phyloP scores from a whole-genome alignment of 2,888 invertebrate species.

The Liposcelis brunnea region DNA sequence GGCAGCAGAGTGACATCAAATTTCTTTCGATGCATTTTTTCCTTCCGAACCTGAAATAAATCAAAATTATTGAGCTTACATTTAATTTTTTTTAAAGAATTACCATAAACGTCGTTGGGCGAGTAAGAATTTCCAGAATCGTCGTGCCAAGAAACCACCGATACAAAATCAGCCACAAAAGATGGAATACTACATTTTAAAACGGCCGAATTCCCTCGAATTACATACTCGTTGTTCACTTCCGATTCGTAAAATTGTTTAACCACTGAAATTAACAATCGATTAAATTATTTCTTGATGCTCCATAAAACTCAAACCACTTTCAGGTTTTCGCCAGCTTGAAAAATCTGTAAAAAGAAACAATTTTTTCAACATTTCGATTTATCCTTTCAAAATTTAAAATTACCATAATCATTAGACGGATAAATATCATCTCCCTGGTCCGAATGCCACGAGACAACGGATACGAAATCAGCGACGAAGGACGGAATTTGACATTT shows the following conservation, averaged over 20 bases:
- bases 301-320: no score
- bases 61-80: no score
- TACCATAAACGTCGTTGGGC: conserved; percentile 19
- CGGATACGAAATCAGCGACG: conserved; percentile 79
- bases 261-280: conserved; percentile 49
- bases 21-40: not conserved
- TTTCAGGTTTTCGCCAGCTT: not conserved
- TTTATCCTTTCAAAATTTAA: conserved; percentile 1
- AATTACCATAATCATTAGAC: conserved; percentile 36
- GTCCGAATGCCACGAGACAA: conserved; percentile 74
- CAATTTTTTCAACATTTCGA: no score
- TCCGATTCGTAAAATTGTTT: conserved; percentile 79
- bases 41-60: not conserved
- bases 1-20: not conserved
- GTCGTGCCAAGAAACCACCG: conserved; percentile 63
- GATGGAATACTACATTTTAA: conserved; percentile 80
- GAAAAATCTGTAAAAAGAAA: no score
- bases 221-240: conserved; percentile 80
- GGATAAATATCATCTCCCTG: conserved; percentile 36
- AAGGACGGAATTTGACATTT: conserved; percentile 86
- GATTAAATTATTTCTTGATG: not conserved
- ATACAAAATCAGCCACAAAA: conserved; percentile 80
- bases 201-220: conserved; percentile 71
- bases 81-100: no score
- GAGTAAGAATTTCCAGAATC: conserved; percentile 29